Evolutionary conservation across 2,888 invertebrate genomes (phyloP).

Genomic region (Orgyia antiqua): DNA sequence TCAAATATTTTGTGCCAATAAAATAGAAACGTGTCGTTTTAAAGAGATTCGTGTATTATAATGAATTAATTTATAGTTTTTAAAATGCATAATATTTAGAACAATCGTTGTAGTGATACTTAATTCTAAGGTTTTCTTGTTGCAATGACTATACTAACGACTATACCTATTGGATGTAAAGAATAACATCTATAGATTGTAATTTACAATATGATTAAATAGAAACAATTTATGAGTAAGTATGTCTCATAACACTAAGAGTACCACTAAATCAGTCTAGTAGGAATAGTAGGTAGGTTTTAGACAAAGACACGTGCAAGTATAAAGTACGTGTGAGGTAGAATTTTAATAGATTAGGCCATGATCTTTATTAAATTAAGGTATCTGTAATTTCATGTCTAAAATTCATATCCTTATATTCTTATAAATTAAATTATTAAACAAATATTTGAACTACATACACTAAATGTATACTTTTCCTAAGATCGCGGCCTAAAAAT

Average conservation of each 20-base stretch:
- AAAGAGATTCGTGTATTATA: constrained; percentile 42
- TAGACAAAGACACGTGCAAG: constrained; percentile 52
- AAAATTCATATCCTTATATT: no score
- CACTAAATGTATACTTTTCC: no score
- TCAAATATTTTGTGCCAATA: constrained; percentile 63
- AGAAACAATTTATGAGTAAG: constrained; percentile 40
- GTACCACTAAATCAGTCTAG: constrained; percentile 74
- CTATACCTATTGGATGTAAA: constrained; percentile 33
- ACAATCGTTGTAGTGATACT: constrained; percentile 64
- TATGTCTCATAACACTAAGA: constrained; percentile 52
- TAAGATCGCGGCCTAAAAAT: no score
- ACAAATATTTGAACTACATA: no score
- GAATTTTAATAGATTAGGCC: constrained; percentile 26
- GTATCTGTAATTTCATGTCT: no score
- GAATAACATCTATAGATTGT: constrained; percentile 39
- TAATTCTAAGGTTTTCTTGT: constrained; percentile 37
- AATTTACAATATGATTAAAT: constrained; percentile 47
- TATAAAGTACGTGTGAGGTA: constrained; percentile 56
- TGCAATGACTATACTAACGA: constrained; percentile 30
- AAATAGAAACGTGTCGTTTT: constrained; percentile 59
- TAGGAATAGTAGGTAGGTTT: constrained; percentile 55
- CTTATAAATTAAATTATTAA: no score
- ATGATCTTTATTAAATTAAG: constrained; percentile 17
- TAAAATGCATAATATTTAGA: constrained; percentile 58
- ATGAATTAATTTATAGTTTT: constrained; percentile 30